phyloP scores from a whole-genome alignment of 2,113 vertebrate species.

The Mustelus asterias region DNA sequence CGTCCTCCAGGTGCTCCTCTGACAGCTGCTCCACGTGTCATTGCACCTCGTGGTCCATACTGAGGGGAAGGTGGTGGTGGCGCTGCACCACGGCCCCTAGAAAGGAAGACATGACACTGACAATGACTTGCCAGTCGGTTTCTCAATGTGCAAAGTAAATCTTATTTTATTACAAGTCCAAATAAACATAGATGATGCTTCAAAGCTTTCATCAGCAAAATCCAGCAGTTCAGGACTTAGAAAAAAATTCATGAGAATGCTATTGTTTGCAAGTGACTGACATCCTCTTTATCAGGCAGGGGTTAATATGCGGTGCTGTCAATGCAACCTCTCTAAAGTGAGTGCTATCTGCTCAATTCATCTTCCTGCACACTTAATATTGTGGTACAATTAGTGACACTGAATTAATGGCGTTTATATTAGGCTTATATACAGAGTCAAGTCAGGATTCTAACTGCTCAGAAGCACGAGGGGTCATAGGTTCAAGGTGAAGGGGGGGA shows the following conservation, averaged over 20 bases:
- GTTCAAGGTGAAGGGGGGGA: too few relatives aligned
- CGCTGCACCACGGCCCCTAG: conserved; percentile 22
- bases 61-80: background rate
- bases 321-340: background rate
- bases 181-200: background rate
- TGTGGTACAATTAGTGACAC: background rate
- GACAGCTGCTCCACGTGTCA: conserved; percentile 6
- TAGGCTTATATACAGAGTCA: background rate
- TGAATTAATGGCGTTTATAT: background rate
- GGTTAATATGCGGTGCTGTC: background rate
- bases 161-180: background rate
- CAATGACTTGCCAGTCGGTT: background rate
- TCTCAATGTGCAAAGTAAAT: background rate
- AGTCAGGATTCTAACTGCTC: background rate
- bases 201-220: background rate
- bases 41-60: conserved; percentile 22
- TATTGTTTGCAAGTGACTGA: background rate
- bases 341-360: background rate
- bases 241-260: background rate
- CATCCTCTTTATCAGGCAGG: background rate
- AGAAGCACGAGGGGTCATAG: too few relatives aligned
- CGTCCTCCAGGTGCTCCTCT: conserved; percentile 22
- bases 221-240: background rate
- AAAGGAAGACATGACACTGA: background rate
- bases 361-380: background rate